These are phyloP conservation scores for Leucania comma DNA, from an alignment of 2,888 invertebrate species.

Conservation along the genomic window DNA sequence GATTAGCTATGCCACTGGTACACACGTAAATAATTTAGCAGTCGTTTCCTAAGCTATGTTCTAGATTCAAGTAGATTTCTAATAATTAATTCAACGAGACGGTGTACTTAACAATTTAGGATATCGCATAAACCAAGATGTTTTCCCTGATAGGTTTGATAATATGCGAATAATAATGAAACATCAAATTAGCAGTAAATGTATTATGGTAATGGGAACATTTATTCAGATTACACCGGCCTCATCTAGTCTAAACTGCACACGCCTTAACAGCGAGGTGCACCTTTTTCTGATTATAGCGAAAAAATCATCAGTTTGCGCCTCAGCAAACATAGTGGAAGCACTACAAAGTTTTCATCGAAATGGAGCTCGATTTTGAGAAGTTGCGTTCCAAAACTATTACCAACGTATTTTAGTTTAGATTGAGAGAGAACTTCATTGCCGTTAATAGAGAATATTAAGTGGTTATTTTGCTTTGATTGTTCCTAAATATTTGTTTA, in stretches of 20 bases:
- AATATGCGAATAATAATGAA: constrained; percentile 32
- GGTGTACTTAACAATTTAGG: neutral
- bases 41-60: neutral
- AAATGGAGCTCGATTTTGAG: constrained; percentile 14
- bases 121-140: constrained; percentile 7
- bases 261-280: too few species aligned
- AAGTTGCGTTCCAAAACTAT: constrained; percentile 27
- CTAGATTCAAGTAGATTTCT: neutral
- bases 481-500: neutral
- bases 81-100: constrained; percentile 6
- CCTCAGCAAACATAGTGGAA: too few species aligned
- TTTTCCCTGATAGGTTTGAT: constrained; percentile 10
- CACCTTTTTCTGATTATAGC: too few species aligned
- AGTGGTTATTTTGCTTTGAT: neutral
- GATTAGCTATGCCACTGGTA: too few species aligned
- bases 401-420: constrained; percentile 22
- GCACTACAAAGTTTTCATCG: constrained; percentile 12
- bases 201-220: neutral
- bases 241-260: too few species aligned
- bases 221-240: too few species aligned
- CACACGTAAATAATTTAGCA: neutral
- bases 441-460: neutral
- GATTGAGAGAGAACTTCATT: constrained; percentile 6
- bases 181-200: constrained; percentile 17
- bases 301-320: too few species aligned